Evolutionary conservation across 2,113 vertebrate genomes (phyloP).

Genomic region (Malurus melanocephalus): DNA sequence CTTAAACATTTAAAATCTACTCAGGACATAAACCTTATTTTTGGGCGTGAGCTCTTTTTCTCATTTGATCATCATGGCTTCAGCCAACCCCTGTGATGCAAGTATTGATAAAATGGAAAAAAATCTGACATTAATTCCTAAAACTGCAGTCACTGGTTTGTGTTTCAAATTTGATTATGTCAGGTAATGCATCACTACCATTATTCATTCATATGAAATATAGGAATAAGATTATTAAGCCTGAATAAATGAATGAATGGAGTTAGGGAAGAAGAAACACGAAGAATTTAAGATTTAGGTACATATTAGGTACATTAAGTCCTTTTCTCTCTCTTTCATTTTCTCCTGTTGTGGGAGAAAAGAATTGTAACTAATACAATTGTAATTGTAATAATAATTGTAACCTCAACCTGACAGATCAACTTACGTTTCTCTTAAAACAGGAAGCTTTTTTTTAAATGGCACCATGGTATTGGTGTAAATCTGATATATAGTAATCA

Average conservation of each 20-base stretch:
- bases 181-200: neutral
- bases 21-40: neutral
- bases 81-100: neutral
- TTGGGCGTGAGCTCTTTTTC: neutral
- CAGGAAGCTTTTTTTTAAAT: neutral
- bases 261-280: neutral
- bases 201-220: neutral
- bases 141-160: neutral
- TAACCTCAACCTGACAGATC: neutral
- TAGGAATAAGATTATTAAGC: neutral
- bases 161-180: neutral
- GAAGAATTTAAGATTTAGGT: neutral
- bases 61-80: neutral
- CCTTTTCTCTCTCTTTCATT: neutral
- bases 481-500: neutral
- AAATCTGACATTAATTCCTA: neutral
- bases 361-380: too few relatives aligned
- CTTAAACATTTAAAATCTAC: neutral
- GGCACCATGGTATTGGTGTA: neutral
- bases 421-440: neutral
- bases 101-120: neutral
- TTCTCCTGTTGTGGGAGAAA: neutral
- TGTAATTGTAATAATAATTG: neutral
- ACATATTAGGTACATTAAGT: neutral
- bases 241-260: neutral